Evolutionary conservation across 2,797 vertebrate genomes (phyloP).

Genomic region (Dendrocincla fuliginosa): DNA sequence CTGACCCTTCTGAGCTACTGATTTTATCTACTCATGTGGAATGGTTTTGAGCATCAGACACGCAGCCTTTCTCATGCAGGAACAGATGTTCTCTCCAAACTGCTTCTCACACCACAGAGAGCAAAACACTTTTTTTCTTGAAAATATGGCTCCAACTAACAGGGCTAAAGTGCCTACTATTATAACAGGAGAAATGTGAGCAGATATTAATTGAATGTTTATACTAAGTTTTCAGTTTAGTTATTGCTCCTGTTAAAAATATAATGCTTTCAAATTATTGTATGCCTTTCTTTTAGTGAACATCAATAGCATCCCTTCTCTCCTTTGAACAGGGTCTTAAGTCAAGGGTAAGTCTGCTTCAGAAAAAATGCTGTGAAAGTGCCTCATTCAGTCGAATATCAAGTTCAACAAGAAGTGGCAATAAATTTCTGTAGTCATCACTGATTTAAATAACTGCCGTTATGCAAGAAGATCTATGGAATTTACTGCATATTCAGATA

Average conservation of each 20-base stretch:
- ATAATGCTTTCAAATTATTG: not conserved
- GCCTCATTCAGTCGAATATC: not conserved
- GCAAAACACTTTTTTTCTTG: not conserved
- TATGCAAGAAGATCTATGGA: not conserved
- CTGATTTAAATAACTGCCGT: not conserved
- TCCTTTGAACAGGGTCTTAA: not conserved
- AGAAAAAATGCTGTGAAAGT: not conserved
- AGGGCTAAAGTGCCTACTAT: not conserved
- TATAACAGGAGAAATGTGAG: not conserved
- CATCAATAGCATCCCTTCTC: not conserved
- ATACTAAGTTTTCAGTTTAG: not conserved
- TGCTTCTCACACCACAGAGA: not conserved
- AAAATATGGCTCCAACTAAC: not conserved
- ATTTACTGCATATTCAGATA: not conserved
- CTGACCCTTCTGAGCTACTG: not conserved
- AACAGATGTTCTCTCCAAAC: fast-evolving
- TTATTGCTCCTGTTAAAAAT: not conserved
- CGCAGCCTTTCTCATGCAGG: not conserved
- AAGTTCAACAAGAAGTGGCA: not conserved
- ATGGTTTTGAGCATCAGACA: not conserved
- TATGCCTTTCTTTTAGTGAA: not conserved
- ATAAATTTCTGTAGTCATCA: not conserved
- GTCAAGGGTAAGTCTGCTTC: not conserved
- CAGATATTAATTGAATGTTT: not conserved
- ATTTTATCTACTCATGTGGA: not conserved